Conservation (phyloP, 2,888 invertebrate genomes). For the Zygaena filipendulae region DNA sequence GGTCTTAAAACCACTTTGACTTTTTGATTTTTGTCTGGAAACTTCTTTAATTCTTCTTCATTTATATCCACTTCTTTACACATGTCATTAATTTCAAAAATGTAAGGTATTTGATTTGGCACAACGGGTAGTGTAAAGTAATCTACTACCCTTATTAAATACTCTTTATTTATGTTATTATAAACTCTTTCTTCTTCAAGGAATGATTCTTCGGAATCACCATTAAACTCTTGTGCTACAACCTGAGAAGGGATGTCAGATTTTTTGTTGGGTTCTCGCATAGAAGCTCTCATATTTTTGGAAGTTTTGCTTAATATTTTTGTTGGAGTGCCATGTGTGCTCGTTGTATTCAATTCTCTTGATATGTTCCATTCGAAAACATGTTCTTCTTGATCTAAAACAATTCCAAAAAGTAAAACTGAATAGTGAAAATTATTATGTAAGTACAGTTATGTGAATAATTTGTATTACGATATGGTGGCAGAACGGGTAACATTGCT, state of each 20-base stretch:
- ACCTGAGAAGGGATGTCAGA: too few relatives aligned
- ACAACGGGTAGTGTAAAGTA: conserved; percentile 17
- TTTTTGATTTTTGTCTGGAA: conserved; percentile 26
- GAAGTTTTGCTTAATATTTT: conserved; percentile 23
- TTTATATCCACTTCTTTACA: conserved; percentile 23
- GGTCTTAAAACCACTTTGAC: conserved; percentile 23
- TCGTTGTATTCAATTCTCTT: conserved; percentile 17
- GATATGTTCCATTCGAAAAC: conserved; percentile 39
- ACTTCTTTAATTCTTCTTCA: conserved; percentile 32
- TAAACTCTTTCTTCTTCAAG: conserved; percentile 25
- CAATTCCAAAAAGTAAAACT: too few relatives aligned
- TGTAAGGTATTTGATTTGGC: conserved; percentile 22
- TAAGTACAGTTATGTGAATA: too few relatives aligned
- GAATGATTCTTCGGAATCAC: conserved; percentile 20
- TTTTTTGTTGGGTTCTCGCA: conserved; percentile 20
- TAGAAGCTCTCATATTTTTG: conserved; percentile 14
- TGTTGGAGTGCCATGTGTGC: conserved; percentile 6
- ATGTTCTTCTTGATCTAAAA: too few relatives aligned
- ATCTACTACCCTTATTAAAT: conserved; percentile 25
- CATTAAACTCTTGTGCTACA: too few relatives aligned
- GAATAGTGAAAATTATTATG: too few relatives aligned
- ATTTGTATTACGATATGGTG: too few relatives aligned
- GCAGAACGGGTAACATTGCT: conserved; percentile 29
- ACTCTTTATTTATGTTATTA: conserved; percentile 25
- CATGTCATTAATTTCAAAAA: conserved; percentile 41